Base-by-base conservation (phyloP, 1,140 invertebrate species). In the Drosophila pachea region DNA sequence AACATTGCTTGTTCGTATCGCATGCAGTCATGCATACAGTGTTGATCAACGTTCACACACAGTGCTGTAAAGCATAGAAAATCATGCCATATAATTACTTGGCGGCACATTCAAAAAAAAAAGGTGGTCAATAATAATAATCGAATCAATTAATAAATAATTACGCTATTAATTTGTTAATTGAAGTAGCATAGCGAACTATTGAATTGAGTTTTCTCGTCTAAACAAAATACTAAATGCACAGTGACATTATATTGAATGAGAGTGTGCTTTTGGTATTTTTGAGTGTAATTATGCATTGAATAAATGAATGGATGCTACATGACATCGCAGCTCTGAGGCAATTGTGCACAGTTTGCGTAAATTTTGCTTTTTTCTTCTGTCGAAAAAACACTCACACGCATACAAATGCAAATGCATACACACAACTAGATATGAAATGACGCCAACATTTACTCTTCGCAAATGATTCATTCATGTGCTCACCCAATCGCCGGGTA, bases 391-490 rank as follows among this genome's bases (percentile, higher is more conserved):
- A n/a, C n/a, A n/a, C 45, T 43, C 56, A 45, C 35, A 35, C 12
- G 43, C 38, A 74, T 4, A 32, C 47, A 22, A 38, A 45, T 22
- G 32, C 48, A 43, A 14, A 42, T 35, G 32, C 42, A 49, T 35
- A 55, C 48, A 66, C 59, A 48, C 43, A 48, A 31, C 16, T 50
- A 66, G 62, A 52, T 40, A 59, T 59, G 40, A 76, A 73, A 84
- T 83, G 79, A 78, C 82, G 68, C 78, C 79, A 83, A 76, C 69
- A 65, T 70, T 75, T 45, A 65, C 66, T 73, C 75, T 67, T 78
- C 56, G 45, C 50, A 49, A 79, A 74, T 86, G 79, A 84, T 84
- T 84, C 79, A 84, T 86, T 84, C 81, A 84, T 76, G 53, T 52
- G 42, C 43, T 49, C 59, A 48, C 56, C 56, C 49, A 54, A 22